These are phyloP conservation scores for Hydroisotoma schaefferi DNA, from an alignment of 2,888 invertebrate genomes.

Conservation along the genomic window DNA sequence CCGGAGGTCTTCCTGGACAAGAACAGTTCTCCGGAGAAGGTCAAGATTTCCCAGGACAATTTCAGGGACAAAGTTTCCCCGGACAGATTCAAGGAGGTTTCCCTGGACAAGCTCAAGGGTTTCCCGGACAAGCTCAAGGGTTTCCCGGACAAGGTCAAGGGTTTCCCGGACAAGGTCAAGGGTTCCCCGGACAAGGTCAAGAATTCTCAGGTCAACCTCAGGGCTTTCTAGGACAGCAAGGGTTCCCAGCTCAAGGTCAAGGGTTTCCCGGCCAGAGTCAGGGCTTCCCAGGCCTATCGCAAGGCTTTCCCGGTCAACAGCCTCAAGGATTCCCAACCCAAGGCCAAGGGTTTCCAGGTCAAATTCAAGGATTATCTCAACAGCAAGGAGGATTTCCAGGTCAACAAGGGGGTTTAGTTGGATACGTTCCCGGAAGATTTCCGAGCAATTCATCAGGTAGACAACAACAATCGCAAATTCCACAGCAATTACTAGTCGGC, in stretches of 20 bases:
- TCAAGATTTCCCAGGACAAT: slow-evolving; percentile 11
- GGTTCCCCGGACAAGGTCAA: slow-evolving; percentile 15
- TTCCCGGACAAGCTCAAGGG: slow-evolving; percentile 11
- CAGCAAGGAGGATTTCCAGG: slow-evolving; percentile 14
- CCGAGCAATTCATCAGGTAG: slow-evolving; percentile 7
- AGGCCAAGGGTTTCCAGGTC: slow-evolving; percentile 20
- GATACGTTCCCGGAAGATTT: slow-evolving; percentile 14
- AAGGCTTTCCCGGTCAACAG: slow-evolving; percentile 11
- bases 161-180: slow-evolving; percentile 1
- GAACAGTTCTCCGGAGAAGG: slow-evolving; percentile 11
- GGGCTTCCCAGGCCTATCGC: slow-evolving; percentile 10
- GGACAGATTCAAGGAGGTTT: slow-evolving; percentile 14
- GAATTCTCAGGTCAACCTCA: slow-evolving; percentile 9
- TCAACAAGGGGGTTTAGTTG: slow-evolving; percentile 2
- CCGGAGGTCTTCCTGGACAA: slow-evolving; percentile 2
- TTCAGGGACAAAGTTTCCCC: slow-evolving; percentile 15
- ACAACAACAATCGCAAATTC: slow-evolving; percentile 17
- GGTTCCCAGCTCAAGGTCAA: slow-evolving; percentile 9
- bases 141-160: slow-evolving; percentile 9
- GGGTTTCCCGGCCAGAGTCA: slow-evolving; percentile 15
- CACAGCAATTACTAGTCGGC: slow-evolving; percentile 15
- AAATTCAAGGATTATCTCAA: background rate
- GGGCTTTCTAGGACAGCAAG: slow-evolving; percentile 12
- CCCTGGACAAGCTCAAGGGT: slow-evolving; percentile 13
- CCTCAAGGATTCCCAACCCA: slow-evolving; percentile 20